These are phyloP conservation scores for Sebastes minor DNA, from an alignment of 2,797 vertebrate species.

Conservation along the genomic window DNA sequence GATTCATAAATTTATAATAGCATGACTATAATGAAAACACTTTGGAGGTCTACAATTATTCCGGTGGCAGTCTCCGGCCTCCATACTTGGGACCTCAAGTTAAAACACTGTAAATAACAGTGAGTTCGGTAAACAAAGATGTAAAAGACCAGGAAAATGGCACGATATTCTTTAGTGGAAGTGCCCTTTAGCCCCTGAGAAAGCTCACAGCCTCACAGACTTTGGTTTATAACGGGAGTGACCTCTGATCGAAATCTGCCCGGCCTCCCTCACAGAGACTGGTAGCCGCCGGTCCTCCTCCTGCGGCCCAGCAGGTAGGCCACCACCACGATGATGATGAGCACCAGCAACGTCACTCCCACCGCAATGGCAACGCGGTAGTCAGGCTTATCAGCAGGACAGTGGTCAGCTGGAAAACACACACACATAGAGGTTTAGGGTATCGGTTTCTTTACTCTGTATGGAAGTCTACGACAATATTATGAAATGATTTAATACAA, in stretches of 20 bases:
- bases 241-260: not conserved
- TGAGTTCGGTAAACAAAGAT: not conserved
- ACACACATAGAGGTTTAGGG: too few relatives aligned
- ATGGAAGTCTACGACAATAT: too few relatives aligned
- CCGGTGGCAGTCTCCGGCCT: not conserved
- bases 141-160: not conserved
- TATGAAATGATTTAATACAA: not conserved
- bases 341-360: constrained; percentile 83
- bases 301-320: constrained; percentile 81
- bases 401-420: constrained; percentile 75
- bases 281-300: constrained; percentile 80
- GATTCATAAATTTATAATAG: not conserved
- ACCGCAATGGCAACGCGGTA: constrained; percentile 84
- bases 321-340: constrained; percentile 85
- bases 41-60: not conserved
- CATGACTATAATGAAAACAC: not conserved
- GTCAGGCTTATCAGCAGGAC: constrained; percentile 65
- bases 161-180: not conserved
- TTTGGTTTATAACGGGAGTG: not conserved
- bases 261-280: constrained; percentile 81
- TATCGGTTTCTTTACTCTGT: too few relatives aligned
- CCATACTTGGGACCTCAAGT: not conserved
- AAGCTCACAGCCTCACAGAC: constrained; percentile 11
- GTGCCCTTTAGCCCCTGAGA: constrained; percentile 12
- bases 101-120: not conserved